Conservation (phyloP, 2,797 vertebrate genomes). For the Phylloscopus collybita region DNA sequence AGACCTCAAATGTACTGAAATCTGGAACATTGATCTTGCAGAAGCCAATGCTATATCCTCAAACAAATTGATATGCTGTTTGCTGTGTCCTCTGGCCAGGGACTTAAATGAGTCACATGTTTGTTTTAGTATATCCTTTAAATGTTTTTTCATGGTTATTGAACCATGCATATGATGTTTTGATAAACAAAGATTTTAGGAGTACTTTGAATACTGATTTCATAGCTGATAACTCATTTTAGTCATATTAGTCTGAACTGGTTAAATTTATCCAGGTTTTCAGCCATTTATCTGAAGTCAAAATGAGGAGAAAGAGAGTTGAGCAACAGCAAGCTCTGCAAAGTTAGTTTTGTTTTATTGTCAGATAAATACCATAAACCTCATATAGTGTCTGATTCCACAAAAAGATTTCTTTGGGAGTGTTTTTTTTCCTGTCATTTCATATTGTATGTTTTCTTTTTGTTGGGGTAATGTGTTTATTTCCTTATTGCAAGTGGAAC, state of each 20-base stretch:
- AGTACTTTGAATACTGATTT: neutral
- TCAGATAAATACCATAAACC: neutral
- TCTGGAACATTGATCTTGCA: neutral
- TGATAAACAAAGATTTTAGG: neutral
- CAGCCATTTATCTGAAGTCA: neutral
- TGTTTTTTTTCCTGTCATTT: neutral
- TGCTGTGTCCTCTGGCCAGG: neutral
- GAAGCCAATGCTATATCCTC: neutral
- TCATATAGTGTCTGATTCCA: neutral
- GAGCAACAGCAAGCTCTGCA: neutral
- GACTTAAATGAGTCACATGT: neutral
- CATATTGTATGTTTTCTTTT: neutral
- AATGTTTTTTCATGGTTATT: neutral
- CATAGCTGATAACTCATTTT: neutral
- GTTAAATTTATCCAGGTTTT: neutral
- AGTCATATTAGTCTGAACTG: neutral
- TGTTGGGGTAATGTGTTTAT: neutral
- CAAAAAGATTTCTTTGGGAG: neutral
- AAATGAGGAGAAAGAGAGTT: neutral
- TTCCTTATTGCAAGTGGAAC: neutral
- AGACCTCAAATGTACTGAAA: constrained; percentile 6
- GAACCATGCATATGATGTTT: neutral
- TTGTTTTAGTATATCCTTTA: neutral
- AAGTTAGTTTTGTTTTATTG: neutral
- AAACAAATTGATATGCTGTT: neutral